Evolutionary conservation across 2,888 invertebrate species (phyloP).

Genomic region (Andrena marginata): DNA sequence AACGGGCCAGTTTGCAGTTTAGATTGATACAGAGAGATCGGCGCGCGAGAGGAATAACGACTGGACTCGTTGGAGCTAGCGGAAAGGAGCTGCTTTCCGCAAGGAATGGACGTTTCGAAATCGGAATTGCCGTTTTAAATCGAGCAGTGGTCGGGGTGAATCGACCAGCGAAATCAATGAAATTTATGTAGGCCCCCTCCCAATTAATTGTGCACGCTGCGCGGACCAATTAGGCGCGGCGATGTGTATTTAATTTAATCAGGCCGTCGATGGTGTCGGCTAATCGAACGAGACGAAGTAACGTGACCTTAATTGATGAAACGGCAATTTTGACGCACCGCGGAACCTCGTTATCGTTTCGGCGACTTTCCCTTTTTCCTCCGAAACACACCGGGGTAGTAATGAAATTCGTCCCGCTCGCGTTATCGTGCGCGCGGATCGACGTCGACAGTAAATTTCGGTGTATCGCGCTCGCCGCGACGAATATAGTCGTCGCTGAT

Average conservation of each 20-base stretch:
- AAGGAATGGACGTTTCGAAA: no score
- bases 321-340: constrained; percentile 16
- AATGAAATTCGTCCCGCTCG: not conserved
- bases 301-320: constrained; percentile 32
- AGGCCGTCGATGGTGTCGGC: constrained; percentile 24
- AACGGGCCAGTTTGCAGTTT: not conserved
- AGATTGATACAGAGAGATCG: no score
- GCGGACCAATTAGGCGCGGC: constrained; percentile 19
- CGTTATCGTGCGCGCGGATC: not conserved
- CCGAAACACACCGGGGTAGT: not conserved
- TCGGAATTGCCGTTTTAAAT: not conserved
- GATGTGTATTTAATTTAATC: constrained; percentile 52
- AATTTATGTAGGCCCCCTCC: constrained; percentile 7
- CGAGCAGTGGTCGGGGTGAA: not conserved
- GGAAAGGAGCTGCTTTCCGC: no score
- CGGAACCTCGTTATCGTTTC: constrained; percentile 8
- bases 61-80: no score
- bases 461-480: not conserved
- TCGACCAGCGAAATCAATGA: not conserved
- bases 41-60: no score
- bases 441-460: not conserved
- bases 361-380: not conserved
- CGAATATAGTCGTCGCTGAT: constrained; percentile 23
- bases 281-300: constrained; percentile 52
- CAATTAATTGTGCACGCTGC: constrained; percentile 7